Evolutionary conservation across 1,140 invertebrate genomes (phyloP).

Genomic region (Atta texana): DNA sequence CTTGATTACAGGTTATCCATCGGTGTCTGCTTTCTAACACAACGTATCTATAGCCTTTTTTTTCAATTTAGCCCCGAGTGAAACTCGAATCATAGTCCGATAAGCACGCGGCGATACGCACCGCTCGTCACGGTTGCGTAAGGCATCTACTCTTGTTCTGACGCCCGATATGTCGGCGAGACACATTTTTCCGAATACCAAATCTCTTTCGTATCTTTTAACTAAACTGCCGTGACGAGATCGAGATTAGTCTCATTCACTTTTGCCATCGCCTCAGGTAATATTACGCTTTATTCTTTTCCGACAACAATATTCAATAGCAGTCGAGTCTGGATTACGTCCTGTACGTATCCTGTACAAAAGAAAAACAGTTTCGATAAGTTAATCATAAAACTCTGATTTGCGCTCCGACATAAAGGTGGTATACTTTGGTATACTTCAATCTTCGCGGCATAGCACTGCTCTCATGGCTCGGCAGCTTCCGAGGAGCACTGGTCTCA

Average conservation of each 20-base stretch:
- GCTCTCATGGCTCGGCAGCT: constrained; percentile 10
- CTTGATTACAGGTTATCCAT: constrained; percentile 73
- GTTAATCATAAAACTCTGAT: constrained; percentile 17
- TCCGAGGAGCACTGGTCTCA: constrained; percentile 23
- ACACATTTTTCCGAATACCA: constrained; percentile 54
- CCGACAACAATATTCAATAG: constrained; percentile 46
- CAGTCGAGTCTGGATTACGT: neutral
- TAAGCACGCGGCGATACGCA: constrained; percentile 39
- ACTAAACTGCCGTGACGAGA: constrained; percentile 52
- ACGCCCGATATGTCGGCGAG: constrained; percentile 33
- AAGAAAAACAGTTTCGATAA: constrained; percentile 2
- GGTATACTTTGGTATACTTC: neutral
- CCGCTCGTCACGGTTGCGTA: constrained; percentile 65
- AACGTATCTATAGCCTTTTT: constrained; percentile 58
- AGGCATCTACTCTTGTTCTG: constrained; percentile 53
- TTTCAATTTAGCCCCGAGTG: constrained; percentile 63
- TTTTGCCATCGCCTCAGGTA: constrained; percentile 24
- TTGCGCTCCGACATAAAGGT: neutral
- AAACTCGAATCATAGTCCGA: constrained; percentile 69
- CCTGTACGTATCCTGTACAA: too few relatives aligned
- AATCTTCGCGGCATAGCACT: constrained; percentile 4
- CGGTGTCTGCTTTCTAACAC: constrained; percentile 75
- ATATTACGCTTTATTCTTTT: constrained; percentile 4
- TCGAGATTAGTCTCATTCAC: constrained; percentile 57
- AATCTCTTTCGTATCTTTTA: constrained; percentile 63